These are phyloP conservation scores for Drosophila sechellia DNA, from an alignment of 1,140 invertebrate species.

Conservation along the genomic window DNA sequence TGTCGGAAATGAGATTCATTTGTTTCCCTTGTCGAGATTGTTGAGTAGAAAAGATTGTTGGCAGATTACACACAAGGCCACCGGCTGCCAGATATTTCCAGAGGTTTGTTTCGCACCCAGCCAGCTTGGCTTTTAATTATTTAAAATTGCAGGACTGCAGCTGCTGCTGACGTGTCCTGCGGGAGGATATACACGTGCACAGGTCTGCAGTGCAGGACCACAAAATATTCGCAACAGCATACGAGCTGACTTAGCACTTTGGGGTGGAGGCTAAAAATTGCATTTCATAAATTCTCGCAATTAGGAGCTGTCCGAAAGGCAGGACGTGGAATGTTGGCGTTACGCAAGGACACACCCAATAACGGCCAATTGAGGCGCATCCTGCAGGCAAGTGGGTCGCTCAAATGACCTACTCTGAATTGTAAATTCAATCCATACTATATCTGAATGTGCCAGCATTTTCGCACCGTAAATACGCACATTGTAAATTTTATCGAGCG, in stretches of 20 bases:
- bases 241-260: conserved; percentile 34
- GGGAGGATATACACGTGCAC: not conserved
- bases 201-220: conserved; percentile 4
- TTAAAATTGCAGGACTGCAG: conserved; percentile 67
- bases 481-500: conserved; percentile 39
- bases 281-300: conserved; percentile 65
- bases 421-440: conserved; percentile 38
- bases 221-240: conserved; percentile 62
- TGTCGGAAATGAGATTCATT: conserved; percentile 81
- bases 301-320: conserved; percentile 43
- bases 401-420: conserved; percentile 39
- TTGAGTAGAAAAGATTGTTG: conserved; percentile 20
- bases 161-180: conserved; percentile 65
- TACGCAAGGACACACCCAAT: conserved; percentile 13
- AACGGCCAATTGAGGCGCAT: conserved; percentile 4
- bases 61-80: conserved; percentile 39
- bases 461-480: conserved; percentile 26
- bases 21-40: conserved; percentile 54
- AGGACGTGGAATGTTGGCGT: not conserved
- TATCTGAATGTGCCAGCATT: conserved; percentile 30
- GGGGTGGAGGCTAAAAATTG: conserved; percentile 46
- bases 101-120: conserved; percentile 15
- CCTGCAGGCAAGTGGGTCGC: not conserved
- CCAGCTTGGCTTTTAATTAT: conserved; percentile 68
- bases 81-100: conserved; percentile 53